Conservation (phyloP, 1,140 invertebrate genomes). For the Lordiphosa collinella region DNA sequence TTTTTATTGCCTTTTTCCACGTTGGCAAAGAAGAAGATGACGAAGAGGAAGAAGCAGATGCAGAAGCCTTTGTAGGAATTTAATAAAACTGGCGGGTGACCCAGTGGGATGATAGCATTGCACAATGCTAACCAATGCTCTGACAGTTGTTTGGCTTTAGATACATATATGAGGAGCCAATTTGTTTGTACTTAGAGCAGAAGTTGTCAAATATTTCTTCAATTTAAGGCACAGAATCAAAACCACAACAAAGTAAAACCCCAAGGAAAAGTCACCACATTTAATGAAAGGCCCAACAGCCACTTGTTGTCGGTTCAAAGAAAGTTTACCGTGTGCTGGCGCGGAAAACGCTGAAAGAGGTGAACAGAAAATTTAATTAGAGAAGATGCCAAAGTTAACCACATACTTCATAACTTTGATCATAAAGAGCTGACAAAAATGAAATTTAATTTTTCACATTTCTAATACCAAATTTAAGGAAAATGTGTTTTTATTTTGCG, state of each 20-base stretch:
- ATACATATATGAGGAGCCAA: conserved; percentile 24
- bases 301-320: conserved; percentile 4
- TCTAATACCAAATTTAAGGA: too few relatives aligned
- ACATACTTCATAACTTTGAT: conserved; percentile 3
- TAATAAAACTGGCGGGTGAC: conserved; percentile 65
- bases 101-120: conserved; percentile 42
- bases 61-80: conserved; percentile 76
- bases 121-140: conserved; percentile 48
- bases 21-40: conserved; percentile 1
- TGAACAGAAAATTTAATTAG: conserved; percentile 48
- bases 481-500: too few relatives aligned
- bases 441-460: too few relatives aligned
- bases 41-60: background rate
- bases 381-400: conserved; percentile 18
- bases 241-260: conserved; percentile 56
- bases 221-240: conserved; percentile 16
- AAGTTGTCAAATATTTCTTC: conserved; percentile 28
- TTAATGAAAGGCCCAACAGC: conserved; percentile 47
- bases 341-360: conserved; percentile 16
- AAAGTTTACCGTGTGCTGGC: background rate
- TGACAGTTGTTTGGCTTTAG: conserved; percentile 23
- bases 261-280: conserved; percentile 43
- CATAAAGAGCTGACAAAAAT: too few relatives aligned
- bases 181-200: conserved; percentile 28
- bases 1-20: conserved; percentile 65